Evolutionary conservation across 2,797 vertebrate species (phyloP).

Genomic region (Potorous gilbertii): DNA sequence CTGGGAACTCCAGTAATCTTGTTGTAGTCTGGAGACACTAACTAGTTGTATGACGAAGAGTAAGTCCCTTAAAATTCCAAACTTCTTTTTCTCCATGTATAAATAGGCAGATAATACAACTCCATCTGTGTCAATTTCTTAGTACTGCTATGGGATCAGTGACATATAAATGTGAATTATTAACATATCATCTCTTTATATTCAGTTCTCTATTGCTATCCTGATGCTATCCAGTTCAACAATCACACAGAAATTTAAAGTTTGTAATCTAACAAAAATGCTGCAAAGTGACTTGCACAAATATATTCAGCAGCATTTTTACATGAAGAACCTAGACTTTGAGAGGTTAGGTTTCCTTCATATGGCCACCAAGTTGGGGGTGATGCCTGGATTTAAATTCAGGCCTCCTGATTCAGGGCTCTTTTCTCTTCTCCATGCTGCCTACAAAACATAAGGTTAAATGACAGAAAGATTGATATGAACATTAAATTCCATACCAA

Average conservation of each 20-base stretch:
- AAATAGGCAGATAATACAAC: not conserved
- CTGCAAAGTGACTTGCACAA: not conserved
- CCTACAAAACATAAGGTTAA: not conserved
- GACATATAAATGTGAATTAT: not conserved
- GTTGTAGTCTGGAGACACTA: not conserved
- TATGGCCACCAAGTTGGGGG: not conserved
- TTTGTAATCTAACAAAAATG: not conserved
- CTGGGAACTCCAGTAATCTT: not conserved
- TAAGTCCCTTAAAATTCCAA: not conserved
- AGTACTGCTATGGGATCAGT: not conserved
- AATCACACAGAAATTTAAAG: not conserved
- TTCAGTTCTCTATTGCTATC: not conserved
- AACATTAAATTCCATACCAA: not conserved
- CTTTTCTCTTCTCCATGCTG: not conserved
- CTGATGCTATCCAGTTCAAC: not conserved
- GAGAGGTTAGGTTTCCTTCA: not conserved
- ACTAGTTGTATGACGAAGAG: not conserved
- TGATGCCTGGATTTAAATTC: not conserved
- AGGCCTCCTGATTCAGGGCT: not conserved
- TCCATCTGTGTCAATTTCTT: not conserved
- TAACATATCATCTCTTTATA: not conserved
- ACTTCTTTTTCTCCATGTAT: not conserved
- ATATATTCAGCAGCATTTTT: not conserved
- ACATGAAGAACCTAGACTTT: not conserved
- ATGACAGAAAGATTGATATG: not conserved